Percentiles rank a stretch among this genome's conserved stretches.
phyloP scores from a whole-genome alignment of 2,113 vertebrate species.

The Mormoops blainvillei region DNA sequence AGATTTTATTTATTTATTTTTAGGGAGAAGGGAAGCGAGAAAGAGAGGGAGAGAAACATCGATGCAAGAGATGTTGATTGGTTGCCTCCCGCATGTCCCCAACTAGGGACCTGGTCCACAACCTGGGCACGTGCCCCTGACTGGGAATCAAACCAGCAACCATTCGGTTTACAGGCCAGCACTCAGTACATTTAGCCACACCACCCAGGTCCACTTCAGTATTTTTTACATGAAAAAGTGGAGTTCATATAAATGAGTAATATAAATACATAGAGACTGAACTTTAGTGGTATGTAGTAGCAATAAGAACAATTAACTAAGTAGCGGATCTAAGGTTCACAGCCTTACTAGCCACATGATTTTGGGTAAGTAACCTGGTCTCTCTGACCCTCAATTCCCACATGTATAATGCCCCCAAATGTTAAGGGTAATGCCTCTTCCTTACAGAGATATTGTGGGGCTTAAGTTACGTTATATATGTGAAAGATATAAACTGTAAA shows the following conservation, averaged over 20 bases:
- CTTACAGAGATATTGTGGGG: background rate
- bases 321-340: background rate
- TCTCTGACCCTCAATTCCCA: background rate
- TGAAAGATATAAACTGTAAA: slow-evolving; percentile 11
- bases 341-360: background rate
- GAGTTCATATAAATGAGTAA: background rate
- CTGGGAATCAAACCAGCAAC: no score
- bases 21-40: no score
- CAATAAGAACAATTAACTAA: background rate
- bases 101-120: no score
- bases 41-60: no score
- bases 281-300: background rate
- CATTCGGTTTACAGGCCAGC: no score
- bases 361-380: background rate
- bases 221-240: background rate
- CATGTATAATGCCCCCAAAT: background rate
- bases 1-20: background rate
- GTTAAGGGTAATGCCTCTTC: background rate
- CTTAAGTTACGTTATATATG: background rate
- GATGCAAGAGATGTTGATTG: no score
- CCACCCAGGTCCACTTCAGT: background rate
- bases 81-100: no score
- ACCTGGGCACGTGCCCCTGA: no score
- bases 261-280: background rate
- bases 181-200: no score